phyloP scores from a whole-genome alignment of 2,888 invertebrate genomes.

The Athalia rosae region DNA sequence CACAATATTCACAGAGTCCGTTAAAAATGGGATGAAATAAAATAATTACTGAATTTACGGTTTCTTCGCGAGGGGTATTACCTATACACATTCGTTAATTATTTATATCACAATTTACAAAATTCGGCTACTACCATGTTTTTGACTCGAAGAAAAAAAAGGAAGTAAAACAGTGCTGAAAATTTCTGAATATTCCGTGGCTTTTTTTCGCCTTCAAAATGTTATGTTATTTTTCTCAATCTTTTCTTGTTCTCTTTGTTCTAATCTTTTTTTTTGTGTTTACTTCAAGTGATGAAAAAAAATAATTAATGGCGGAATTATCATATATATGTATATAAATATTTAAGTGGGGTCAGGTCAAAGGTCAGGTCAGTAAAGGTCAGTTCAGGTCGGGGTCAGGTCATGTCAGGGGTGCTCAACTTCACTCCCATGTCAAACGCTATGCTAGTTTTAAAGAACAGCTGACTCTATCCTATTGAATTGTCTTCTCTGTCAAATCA shows the following conservation, averaged over 20 bases:
- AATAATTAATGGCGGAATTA: conserved; percentile 49
- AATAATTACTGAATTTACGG: conserved; percentile 66
- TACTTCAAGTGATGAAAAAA: conserved; percentile 44
- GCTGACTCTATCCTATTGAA: conserved; percentile 45
- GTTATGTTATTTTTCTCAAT: conserved; percentile 11
- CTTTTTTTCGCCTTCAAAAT: conserved; percentile 35
- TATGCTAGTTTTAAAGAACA: conserved; percentile 50
- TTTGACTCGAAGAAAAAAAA: conserved; percentile 41
- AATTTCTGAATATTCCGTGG: conserved; percentile 50
- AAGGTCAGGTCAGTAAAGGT: conserved; percentile 44
- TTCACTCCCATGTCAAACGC: conserved; percentile 60
- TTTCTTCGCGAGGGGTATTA: conserved; percentile 57
- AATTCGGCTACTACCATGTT: conserved; percentile 60
- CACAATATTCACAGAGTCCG: conserved; percentile 73
- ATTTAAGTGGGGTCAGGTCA: conserved; percentile 38
- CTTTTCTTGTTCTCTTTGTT: background rate
- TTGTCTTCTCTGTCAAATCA: conserved; percentile 42
- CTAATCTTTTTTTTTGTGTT: background rate
- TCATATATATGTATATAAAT: conserved; percentile 42
- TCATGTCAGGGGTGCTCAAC: conserved; percentile 50
- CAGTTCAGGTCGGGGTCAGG: background rate
- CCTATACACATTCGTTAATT: conserved; percentile 71
- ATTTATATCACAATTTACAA: conserved; percentile 74
- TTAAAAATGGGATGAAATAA: conserved; percentile 67
- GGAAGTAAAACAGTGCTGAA: conserved; percentile 42